Evolutionary conservation across 2,888 invertebrate genomes (phyloP).

Genomic region (Synanthedon formicaeformis): DNA sequence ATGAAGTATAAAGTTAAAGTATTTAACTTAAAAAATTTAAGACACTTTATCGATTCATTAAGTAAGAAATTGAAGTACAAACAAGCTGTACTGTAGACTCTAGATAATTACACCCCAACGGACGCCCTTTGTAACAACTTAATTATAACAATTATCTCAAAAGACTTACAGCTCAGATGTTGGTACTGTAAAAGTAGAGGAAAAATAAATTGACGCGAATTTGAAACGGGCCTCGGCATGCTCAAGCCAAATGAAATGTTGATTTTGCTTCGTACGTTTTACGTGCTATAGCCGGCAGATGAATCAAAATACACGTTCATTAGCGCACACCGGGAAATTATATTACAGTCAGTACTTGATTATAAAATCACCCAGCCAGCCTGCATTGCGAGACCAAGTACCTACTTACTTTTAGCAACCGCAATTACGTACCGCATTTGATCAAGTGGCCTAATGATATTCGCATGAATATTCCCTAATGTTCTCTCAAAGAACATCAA

Average conservation of each 20-base stretch:
- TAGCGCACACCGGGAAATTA: constrained; percentile 56
- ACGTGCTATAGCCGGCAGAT: constrained; percentile 45
- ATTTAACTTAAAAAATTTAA: no score
- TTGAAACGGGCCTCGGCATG: constrained; percentile 31
- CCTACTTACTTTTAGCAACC: constrained; percentile 9
- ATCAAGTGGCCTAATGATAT: constrained; percentile 2
- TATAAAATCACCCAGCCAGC: constrained; percentile 41
- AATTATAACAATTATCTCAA: no score
- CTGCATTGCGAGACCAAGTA: constrained; percentile 18
- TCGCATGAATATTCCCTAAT: not conserved
- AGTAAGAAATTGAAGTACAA: no score
- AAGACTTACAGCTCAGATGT: not conserved
- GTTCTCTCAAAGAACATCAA: not conserved
- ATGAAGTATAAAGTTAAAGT: no score
- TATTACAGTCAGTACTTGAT: constrained; percentile 55
- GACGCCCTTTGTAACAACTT: no score
- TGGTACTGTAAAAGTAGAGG: constrained; percentile 16
- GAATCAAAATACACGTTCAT: constrained; percentile 67
- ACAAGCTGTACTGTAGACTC: no score
- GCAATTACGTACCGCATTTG: constrained; percentile 23
- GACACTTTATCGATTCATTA: no score
- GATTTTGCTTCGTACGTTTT: constrained; percentile 48
- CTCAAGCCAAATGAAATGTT: constrained; percentile 49
- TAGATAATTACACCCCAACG: no score
- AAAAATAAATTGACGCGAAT: constrained; percentile 48